A percentile compares a stretch with the other conserved stretches of the same genome.
Evolutionary conservation across 2,888 invertebrate genomes (phyloP).

Genomic region (Hemithea aestivaria): DNA sequence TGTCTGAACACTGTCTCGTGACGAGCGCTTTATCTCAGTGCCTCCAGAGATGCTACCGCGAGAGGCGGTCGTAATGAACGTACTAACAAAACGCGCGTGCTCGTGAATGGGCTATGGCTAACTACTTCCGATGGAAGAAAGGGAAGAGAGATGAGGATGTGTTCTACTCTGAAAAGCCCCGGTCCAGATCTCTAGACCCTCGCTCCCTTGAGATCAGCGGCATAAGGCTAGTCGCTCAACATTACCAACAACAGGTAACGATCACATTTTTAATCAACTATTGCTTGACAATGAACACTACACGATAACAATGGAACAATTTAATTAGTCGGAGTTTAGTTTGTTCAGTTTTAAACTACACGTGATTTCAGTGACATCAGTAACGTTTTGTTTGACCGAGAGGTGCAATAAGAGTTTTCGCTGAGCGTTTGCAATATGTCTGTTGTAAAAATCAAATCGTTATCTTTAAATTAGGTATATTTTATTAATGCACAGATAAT

Average conservation of each 20-base stretch:
- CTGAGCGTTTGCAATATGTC: neutral
- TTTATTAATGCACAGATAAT: neutral
- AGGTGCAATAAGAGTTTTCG: no score
- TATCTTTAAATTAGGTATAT: no score
- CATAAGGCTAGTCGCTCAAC: constrained; percentile 79
- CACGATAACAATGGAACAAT: constrained; percentile 1
- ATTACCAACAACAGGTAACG: constrained; percentile 37
- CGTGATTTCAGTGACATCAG: no score
- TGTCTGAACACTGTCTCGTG: constrained; percentile 63
- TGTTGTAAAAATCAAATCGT: no score
- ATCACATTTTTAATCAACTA: neutral
- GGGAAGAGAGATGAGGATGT: constrained; percentile 79
- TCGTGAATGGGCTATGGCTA: constrained; percentile 79
- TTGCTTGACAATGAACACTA: neutral
- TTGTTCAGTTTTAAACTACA: no score
- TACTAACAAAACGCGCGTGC: no score
- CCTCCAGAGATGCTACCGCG: constrained; percentile 63
- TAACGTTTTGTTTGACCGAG: no score
- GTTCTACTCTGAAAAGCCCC: constrained; percentile 80
- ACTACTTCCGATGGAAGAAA: constrained; percentile 85
- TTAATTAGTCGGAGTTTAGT: neutral
- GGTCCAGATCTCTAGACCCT: constrained; percentile 86
- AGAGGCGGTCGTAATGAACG: constrained; percentile 30
- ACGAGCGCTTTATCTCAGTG: constrained; percentile 68
- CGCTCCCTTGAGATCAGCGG: constrained; percentile 85